Evolutionary conservation across 2,888 invertebrate species (phyloP).

Genomic region (Stictocephala bisonia): DNA sequence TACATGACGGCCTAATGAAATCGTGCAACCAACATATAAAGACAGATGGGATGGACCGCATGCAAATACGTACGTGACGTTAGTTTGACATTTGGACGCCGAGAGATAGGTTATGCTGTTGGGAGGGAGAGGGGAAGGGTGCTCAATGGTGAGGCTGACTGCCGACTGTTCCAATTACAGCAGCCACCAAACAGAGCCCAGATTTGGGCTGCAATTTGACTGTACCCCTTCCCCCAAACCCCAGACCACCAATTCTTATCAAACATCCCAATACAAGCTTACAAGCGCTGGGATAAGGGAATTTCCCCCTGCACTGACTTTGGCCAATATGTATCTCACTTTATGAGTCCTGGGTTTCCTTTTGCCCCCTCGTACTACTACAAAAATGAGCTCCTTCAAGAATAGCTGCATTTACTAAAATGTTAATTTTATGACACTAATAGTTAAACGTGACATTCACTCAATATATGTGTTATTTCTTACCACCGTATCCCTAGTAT

Average conservation of each 20-base stretch:
- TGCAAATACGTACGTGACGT: slow-evolving; percentile 25
- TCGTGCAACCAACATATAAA: slow-evolving; percentile 12
- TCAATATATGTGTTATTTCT: no score
- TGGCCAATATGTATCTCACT: slow-evolving; percentile 20
- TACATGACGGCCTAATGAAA: neutral
- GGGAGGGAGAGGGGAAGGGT: neutral
- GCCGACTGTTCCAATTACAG: slow-evolving; percentile 35
- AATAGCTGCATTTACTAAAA: no score
- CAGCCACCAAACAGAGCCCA: slow-evolving; percentile 32
- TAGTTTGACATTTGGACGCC: slow-evolving; percentile 28
- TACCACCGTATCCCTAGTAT: no score
- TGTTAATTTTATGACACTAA: no score
- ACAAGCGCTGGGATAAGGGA: slow-evolving; percentile 26
- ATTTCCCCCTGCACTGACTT: slow-evolving; percentile 3
- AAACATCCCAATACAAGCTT: slow-evolving; percentile 3
- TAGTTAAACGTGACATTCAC: no score
- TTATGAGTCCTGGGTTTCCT: neutral
- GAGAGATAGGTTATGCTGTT: neutral
- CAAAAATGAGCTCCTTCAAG: no score
- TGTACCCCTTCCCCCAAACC: neutral
- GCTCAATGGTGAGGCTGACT: slow-evolving; percentile 20
- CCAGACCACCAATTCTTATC: slow-evolving; percentile 3
- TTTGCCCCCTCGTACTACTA: no score
- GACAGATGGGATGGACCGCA: slow-evolving; percentile 11
- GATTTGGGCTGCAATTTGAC: slow-evolving; percentile 16